phyloP scores from a whole-genome alignment of 2,113 vertebrate genomes.

The Aviceda subcristata region DNA sequence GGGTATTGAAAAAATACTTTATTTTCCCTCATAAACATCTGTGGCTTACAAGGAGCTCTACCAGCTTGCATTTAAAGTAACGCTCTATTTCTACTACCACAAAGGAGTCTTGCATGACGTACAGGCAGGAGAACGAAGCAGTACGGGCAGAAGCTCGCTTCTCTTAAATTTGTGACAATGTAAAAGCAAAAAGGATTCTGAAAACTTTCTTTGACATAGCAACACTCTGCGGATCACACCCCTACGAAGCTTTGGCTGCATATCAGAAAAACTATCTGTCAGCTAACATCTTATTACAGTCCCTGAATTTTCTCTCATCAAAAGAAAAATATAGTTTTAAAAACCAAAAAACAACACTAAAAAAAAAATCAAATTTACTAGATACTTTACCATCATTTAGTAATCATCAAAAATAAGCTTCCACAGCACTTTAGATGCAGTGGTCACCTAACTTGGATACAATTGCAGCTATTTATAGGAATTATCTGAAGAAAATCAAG shows the following conservation, averaged over 20 bases:
- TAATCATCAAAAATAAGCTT: not conserved
- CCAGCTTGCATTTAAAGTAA: not conserved
- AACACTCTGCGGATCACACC: not conserved
- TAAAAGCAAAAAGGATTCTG: not conserved
- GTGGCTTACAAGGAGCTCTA: not conserved
- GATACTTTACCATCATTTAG: not conserved
- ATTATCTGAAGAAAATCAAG: not conserved
- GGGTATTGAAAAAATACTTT: not conserved
- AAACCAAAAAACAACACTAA: not conserved
- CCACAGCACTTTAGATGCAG: not conserved
- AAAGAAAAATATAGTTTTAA: not conserved
- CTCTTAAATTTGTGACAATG: rapidly evolving
- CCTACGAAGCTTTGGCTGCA: not conserved
- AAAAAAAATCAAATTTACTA: too few relatives aligned
- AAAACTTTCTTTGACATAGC: not conserved
- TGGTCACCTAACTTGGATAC: not conserved
- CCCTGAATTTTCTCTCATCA: not conserved
- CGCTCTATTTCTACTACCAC: not conserved
- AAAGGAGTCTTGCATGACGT: not conserved
- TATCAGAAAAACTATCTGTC: not conserved
- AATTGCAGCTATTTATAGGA: not conserved
- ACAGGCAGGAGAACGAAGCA: not conserved
- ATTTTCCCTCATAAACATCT: not conserved
- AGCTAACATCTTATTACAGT: not conserved
- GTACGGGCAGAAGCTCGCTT: not conserved